phyloP scores from a whole-genome alignment of 2,797 vertebrate genomes.

The Todus mexicanus region DNA sequence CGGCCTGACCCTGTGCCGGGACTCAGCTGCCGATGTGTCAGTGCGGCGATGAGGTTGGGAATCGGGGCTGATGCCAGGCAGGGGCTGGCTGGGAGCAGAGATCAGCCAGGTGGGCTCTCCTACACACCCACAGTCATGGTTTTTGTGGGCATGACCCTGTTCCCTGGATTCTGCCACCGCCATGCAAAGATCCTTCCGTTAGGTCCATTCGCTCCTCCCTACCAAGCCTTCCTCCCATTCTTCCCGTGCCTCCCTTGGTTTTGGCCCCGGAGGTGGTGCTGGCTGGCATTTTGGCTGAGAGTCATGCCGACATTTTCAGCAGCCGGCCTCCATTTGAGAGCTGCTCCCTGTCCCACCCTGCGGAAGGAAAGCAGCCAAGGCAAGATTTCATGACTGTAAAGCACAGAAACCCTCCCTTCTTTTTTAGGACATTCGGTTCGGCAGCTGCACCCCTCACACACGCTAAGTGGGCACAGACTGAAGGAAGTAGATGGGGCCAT shows the following conservation, averaged over 20 bases:
- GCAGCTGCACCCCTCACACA: background rate
- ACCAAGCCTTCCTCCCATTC: background rate
- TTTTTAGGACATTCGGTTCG: background rate
- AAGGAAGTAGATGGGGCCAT: background rate
- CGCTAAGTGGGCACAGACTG: background rate
- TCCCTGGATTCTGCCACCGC: background rate
- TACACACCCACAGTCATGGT: fast-evolving
- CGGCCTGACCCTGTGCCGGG: background rate
- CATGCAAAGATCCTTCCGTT: background rate
- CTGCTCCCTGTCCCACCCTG: background rate
- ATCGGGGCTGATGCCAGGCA: background rate
- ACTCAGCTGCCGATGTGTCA: conserved; percentile 11
- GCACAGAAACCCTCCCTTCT: background rate
- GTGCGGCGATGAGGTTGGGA: background rate
- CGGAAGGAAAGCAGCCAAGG: background rate
- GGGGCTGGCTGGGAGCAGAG: background rate
- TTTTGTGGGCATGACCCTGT: background rate
- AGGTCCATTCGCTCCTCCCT: background rate
- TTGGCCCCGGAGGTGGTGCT: background rate
- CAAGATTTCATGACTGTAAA: fast-evolving
- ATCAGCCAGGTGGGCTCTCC: background rate
- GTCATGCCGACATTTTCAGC: conserved; percentile 45
- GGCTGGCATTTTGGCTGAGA: conserved; percentile 8
- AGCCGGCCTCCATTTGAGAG: conserved; percentile 37
- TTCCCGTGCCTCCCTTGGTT: background rate